Conservation (phyloP, 2,113 vertebrate genomes). For the Epinephelus cyanopodus region DNA sequence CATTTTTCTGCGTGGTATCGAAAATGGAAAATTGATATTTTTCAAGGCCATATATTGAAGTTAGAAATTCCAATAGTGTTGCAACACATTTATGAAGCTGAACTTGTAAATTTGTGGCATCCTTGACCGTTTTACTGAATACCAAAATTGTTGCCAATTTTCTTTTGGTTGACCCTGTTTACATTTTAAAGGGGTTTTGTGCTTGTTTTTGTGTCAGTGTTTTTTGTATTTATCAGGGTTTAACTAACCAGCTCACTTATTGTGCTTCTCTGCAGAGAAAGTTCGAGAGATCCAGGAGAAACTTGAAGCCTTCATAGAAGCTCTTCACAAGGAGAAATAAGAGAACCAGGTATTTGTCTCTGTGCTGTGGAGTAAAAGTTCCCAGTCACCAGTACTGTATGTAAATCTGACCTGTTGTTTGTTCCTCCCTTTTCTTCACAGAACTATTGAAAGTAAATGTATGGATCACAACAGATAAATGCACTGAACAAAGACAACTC, state of each 20-base stretch:
- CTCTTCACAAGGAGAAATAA: constrained; percentile 98
- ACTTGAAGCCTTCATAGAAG: constrained; percentile 99
- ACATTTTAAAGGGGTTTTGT: neutral
- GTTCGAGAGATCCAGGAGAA: constrained; percentile 99
- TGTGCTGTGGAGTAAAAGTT: neutral
- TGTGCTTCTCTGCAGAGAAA: constrained; percentile 89
- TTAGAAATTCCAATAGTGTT: too few relatives aligned
- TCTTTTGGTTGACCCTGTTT: neutral
- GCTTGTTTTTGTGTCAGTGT: neutral
- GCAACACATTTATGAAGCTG: neutral
- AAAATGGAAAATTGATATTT: too few relatives aligned
- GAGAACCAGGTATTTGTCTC: constrained; percentile 65
- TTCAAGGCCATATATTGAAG: too few relatives aligned
- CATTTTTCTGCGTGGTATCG: too few relatives aligned
- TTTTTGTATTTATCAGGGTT: neutral
- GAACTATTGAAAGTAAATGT: constrained; percentile 45
- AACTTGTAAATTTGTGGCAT: neutral
- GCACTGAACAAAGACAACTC: constrained; percentile 71
- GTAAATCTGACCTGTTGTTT: neutral
- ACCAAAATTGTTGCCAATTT: neutral
- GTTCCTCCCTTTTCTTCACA: constrained; percentile 41
- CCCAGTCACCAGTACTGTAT: neutral
- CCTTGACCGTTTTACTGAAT: neutral
- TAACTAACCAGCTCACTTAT: constrained; percentile 5
- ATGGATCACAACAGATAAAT: constrained; percentile 60